These are phyloP conservation scores for Chelonoidis abingdonii DNA, from an alignment of 2,113 vertebrate genomes.

Conservation along the genomic window DNA sequence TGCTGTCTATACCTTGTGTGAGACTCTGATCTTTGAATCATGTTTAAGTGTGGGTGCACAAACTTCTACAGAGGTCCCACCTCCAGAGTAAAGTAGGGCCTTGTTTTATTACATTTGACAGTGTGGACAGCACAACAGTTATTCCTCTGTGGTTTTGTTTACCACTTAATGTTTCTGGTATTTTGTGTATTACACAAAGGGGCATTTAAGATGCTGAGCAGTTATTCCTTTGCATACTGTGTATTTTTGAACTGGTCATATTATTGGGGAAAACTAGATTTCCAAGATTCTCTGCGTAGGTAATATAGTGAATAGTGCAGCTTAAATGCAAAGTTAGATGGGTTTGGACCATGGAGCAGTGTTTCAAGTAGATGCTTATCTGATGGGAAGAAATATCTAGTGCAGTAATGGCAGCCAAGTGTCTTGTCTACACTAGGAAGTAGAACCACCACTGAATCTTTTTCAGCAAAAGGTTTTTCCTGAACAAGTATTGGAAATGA, in stretches of 20 bases:
- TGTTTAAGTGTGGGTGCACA: not conserved
- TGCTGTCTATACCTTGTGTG: not conserved
- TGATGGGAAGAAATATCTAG: not conserved
- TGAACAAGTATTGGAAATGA: not conserved
- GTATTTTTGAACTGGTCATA: not conserved
- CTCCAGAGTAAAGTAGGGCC: not conserved
- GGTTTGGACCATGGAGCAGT: not conserved
- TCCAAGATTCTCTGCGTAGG: not conserved
- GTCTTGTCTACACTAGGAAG: not conserved
- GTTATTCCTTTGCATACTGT: not conserved
- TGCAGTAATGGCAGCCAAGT: not conserved
- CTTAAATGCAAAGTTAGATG: not conserved
- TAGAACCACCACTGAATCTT: not conserved
- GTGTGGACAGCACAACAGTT: constrained; percentile 3
- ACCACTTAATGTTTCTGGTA: not conserved
- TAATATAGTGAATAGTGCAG: not conserved
- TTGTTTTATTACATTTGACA: constrained; percentile 23
- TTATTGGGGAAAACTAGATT: constrained; percentile 31
- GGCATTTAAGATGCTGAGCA: not conserved
- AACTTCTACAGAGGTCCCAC: rapidly evolving
- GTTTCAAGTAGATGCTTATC: not conserved
- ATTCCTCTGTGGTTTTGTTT: constrained; percentile 39
- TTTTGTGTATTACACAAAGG: constrained; percentile 3
- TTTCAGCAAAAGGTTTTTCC: not conserved
- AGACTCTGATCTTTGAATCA: not conserved